A percentile compares a stretch with the other conserved stretches of the same genome.
Conservation (phyloP, 2,113 vertebrate species). For the Vulpes vulpes region DNA sequence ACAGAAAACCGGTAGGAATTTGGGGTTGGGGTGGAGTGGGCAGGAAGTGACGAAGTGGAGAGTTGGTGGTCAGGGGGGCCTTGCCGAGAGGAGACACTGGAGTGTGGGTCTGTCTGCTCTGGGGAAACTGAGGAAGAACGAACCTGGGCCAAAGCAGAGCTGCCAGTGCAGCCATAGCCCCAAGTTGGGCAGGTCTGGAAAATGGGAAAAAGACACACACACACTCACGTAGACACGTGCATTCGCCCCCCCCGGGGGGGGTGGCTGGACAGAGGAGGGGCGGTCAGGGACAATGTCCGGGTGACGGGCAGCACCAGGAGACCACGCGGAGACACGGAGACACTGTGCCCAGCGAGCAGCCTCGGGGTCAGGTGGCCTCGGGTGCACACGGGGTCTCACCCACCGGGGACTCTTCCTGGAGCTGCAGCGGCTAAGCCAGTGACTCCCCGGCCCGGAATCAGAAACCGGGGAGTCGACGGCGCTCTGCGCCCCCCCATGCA, state of each 20-base stretch:
- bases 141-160: too few species aligned
- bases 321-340: not conserved
- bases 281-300: not conserved
- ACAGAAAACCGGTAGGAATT: not conserved
- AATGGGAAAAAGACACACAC: not conserved
- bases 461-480: not conserved
- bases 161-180: not conserved
- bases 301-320: not conserved
- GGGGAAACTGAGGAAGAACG: not conserved
- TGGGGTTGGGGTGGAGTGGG: not conserved
- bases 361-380: rapidly evolving
- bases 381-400: not conserved
- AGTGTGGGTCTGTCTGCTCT: not conserved
- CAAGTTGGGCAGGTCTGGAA: not conserved
- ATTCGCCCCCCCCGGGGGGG: too few species aligned
- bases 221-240: not conserved
- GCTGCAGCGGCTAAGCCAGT: too few species aligned
- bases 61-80: not conserved
- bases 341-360: not conserved
- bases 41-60: not conserved
- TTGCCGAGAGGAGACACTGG: not conserved
- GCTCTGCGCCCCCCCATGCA: rapidly evolving
- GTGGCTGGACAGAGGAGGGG: not conserved
- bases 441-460: not conserved
- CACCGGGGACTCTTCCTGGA: not conserved